These are phyloP conservation scores for Nemoura dubitans DNA, from an alignment of 2,888 invertebrate species.

Conservation along the genomic window DNA sequence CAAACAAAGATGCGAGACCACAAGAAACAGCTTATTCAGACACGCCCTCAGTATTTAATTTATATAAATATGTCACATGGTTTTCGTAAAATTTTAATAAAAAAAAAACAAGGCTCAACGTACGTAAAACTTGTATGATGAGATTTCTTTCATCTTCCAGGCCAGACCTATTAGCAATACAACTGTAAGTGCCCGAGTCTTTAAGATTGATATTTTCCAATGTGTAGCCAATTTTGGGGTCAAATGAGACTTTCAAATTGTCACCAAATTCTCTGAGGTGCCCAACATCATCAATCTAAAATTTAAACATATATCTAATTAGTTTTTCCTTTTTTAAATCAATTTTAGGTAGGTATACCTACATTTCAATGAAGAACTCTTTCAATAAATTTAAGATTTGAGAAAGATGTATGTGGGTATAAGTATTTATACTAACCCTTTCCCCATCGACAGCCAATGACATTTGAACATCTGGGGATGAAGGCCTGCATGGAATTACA, in stretches of 20 bases:
- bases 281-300: constrained; percentile 44
- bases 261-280: constrained; percentile 44
- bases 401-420: too few relatives aligned
- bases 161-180: constrained; percentile 53
- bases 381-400: too few relatives aligned
- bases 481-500: constrained; percentile 71
- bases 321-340: too few relatives aligned
- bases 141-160: constrained; percentile 36
- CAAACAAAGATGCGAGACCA: too few relatives aligned
- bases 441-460: constrained; percentile 57
- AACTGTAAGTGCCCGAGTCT: constrained; percentile 55
- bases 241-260: constrained; percentile 54
- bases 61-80: too few relatives aligned
- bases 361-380: too few relatives aligned
- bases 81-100: background rate
- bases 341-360: too few relatives aligned
- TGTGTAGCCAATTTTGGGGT: constrained; percentile 62
- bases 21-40: too few relatives aligned
- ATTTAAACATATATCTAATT: too few relatives aligned
- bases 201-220: constrained; percentile 56
- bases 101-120: background rate
- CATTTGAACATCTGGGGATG: constrained; percentile 67
- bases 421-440: constrained; percentile 56
- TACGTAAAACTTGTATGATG: background rate
- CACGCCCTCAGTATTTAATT: too few relatives aligned